Base-by-base conservation (phyloP, 2,888 invertebrate species). In the Cyaniris semiargus region DNA sequence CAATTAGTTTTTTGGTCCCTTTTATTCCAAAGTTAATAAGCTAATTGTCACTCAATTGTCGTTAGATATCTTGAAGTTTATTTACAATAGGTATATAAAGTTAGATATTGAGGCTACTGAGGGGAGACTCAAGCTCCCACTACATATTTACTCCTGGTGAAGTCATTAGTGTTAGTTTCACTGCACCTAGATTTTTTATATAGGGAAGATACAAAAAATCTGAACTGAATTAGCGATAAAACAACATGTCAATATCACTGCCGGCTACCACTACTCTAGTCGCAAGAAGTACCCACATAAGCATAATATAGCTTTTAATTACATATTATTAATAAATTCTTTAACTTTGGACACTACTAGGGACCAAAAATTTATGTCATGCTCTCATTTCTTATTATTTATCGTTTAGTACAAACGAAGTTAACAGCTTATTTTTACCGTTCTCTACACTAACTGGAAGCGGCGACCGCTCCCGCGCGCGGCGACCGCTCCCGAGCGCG, bases 1-100 rank as follows among this genome's bases (percentile, higher is more conserved):
- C 80, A 89, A 89, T 86, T 81, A 80, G 76, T 27, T 79, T 83
- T 84, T 82, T 84, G 86, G 85, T 88, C 87, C 85, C 80, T 84
- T 84, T 83, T 44, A 60, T 60, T 77, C 23, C 31, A 71, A 70
- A 44, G 56, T 75, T 77, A 48, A 44, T 15, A 48, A 48, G 15
- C 15, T 15, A 18, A 18, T 48, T 48, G 13, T 48, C 3, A 38
- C 10, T 44, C 3, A 48, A 13, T 0, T 48, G 48, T 13, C 10
- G 48, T 15, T 10, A 48, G 48, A 48, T 15, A 48, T 48, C 48
- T 48, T 15, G 10, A 48, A 3, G 13, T 53, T 53, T 53, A 44
- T 53, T 53, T 53, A 53, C 18, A 18, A 53, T 48, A 53, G 18
- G 18, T 15, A 18, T 18, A 53, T 18, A 53, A 53, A 53, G 18